These are phyloP conservation scores for Hyperopisus bebe DNA, from an alignment of 2,113 vertebrate species.

Conservation along the genomic window DNA sequence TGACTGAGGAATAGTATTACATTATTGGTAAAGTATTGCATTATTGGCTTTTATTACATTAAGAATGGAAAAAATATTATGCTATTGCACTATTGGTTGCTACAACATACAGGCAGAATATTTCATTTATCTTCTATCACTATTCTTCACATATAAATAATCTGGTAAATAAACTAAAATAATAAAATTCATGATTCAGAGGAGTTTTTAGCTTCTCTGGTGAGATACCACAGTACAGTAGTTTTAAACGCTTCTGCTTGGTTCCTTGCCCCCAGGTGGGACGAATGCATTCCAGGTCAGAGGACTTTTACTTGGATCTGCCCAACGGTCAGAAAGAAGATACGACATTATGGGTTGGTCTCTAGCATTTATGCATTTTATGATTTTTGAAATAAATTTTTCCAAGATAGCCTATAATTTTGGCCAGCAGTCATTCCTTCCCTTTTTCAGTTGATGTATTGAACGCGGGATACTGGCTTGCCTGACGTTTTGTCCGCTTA, in stretches of 20 bases:
- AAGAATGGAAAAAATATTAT: neutral
- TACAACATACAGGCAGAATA: neutral
- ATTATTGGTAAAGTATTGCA: neutral
- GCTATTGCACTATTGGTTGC: neutral
- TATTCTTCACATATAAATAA: neutral
- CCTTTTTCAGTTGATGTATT: neutral
- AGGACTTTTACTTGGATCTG: slow-evolving; percentile 92
- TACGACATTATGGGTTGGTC: slow-evolving; percentile 86
- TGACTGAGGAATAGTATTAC: neutral
- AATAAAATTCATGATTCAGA: neutral
- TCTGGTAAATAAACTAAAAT: neutral
- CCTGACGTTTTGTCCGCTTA: neutral
- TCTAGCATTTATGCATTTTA: neutral
- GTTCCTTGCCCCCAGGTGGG: slow-evolving; percentile 67
- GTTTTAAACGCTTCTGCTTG: neutral
- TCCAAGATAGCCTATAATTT: neutral
- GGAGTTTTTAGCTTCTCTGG: neutral
- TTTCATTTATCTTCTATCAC: neutral
- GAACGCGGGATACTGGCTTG: neutral
- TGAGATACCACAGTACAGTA: neutral
- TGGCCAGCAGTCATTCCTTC: neutral
- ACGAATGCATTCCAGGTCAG: slow-evolving; percentile 95
- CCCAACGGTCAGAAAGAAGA: slow-evolving; percentile 92
- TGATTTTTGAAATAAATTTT: neutral
- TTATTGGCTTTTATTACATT: neutral